Evolutionary conservation across 2,888 invertebrate genomes (phyloP), one percentile per base, ranked within the genome.

Genomic region (Ectropis crepuscularia): DNA sequence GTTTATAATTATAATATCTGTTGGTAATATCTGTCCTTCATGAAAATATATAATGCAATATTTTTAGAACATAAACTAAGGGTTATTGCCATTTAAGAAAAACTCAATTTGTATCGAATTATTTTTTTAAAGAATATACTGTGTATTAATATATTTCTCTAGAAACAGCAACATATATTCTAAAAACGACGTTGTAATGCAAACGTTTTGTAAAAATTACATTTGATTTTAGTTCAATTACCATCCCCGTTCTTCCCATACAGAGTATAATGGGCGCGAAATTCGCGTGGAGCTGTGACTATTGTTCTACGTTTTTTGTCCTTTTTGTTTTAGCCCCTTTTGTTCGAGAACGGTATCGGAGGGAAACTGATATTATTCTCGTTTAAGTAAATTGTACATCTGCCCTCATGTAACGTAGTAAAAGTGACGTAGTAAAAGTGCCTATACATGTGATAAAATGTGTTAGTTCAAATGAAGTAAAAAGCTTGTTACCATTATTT

Each of bases 251-350:
- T 85, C 87, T 86, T 88, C 87, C 83, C 84, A 86, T 88, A 82
- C 81, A 75, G 81, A 77, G 75, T 76, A 86, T 81, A 89, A 89
- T 85, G 79, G 85, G 76, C 75, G 75, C 74, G 76, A 73, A 84
- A 84, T 87, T 87, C 83, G 80, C 81, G 85, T 82, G 84, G 86
- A 87, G 87, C 87, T 85, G 87, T 85, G 87, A 74, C 85, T 84
- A 88, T 90, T 90, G 89, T 90, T 81, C 80, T 80, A 67, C 49
- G 57, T 67, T 76, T 78, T 82, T 88, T 87, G 88, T 89, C 85
- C 85, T 79, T 85, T 88, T 89, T 87, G 86, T 88, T 90, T 87
- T 85, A 85, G 70, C 53, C 79, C 81, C 83, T 81, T 79, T 87
- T 83, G 74, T 73, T 75, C 70, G 47, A 60, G 75, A 76, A 79